phyloP scores from a whole-genome alignment of 37 sponge, comb jelly and placozoan species.

The Mnemiopsis leidyi region DNA sequence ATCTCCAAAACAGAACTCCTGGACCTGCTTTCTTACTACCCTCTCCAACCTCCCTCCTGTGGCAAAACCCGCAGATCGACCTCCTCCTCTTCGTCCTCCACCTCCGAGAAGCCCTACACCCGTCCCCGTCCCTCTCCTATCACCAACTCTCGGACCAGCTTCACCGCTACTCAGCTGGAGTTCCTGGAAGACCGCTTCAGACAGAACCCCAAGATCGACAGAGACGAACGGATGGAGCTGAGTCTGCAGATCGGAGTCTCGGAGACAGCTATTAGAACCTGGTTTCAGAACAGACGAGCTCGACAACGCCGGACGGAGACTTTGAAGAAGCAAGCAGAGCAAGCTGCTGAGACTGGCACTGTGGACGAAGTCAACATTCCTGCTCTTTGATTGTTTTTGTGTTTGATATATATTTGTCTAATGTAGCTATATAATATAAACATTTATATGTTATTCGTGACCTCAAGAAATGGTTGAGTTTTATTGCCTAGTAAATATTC shows the following conservation, averaged over 20 bases:
- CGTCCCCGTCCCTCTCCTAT: too few relatives aligned
- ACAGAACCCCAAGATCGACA: background rate
- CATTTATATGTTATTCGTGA: too few relatives aligned
- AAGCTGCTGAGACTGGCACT: conserved; percentile 5
- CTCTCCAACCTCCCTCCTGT: background rate
- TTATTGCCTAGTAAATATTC: too few relatives aligned
- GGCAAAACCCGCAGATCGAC: background rate
- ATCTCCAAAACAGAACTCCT: background rate
- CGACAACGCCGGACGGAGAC: background rate
- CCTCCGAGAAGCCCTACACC: background rate
- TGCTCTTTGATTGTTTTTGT: background rate
- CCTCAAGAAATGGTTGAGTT: too few relatives aligned
- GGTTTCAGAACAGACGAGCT: conserved; percentile 34
- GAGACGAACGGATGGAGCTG: background rate
- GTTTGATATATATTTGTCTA: background rate
- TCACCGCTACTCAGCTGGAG: background rate
- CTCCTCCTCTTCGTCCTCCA: background rate
- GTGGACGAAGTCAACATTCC: background rate
- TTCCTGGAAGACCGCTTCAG: background rate
- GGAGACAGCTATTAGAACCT: background rate
- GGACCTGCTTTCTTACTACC: background rate
- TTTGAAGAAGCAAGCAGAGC: background rate
- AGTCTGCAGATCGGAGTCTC: background rate
- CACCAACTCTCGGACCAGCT: conserved; percentile 5
- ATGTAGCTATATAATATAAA: too few relatives aligned